Base-by-base conservation (phyloP, 2,888 invertebrate genomes). In the Punctoribates punctum region DNA sequence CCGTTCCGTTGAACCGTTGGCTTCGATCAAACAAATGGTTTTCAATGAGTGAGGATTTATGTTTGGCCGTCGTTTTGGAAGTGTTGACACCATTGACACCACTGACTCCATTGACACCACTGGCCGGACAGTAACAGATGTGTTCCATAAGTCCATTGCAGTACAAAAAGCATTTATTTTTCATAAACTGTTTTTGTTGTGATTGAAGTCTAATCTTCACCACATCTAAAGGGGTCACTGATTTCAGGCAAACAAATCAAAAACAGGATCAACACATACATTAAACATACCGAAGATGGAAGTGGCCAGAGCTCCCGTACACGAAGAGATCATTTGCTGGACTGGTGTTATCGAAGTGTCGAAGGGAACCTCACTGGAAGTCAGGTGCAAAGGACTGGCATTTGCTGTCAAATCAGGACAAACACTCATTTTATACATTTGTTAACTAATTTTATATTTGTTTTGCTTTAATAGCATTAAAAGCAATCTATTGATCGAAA, bases 71-170 rank as follows among this genome's bases (percentile, higher is more conserved):
- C 4, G 8, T 11, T 9, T 25, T 57, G 57, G 57, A 57, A 25
- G 57, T 25, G 25, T 65, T 70, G 42, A 72, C 72, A 74, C 46
- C 79, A 77, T 80, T 81, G 6, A 79, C 77, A n/a, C n/a, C n/a
- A n/a, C n/a, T n/a, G n/a, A n/a, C n/a, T n/a, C 74, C 60, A 67
- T 65, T 70, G 42, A 72, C 72, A 74, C 46, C 79, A 77, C 80
- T 81, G 6, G 79, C 77, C 51, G 79, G 79, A 88, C 87, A 84
- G 17, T 91, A 90, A 83, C 97, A 98, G 51, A 97, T 85, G 83
- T 98, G 97, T 85, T 99, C 99, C 97, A 98, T 98, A 15, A 99
- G 86, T 0, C 99, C 98, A 87, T 99, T 99, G 83, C 96, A 96
- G 84, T 96, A 98, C 9, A 98, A 85, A 83, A 94, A 98, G 84